These are phyloP conservation scores for Sarcophaga rosellei DNA, from an alignment of 2,888 invertebrate species.

Conservation along the genomic window DNA sequence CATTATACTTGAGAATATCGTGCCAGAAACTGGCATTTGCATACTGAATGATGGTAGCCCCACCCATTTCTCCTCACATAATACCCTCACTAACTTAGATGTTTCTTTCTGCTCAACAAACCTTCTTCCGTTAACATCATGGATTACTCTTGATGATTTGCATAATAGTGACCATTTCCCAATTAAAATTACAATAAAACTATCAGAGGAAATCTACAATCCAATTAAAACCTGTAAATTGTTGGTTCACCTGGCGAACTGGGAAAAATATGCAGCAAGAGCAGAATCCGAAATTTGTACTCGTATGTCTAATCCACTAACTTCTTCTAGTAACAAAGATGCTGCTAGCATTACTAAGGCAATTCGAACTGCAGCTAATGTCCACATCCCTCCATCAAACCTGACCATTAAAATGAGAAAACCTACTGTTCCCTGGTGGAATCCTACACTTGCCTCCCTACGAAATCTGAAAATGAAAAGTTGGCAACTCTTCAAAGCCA, in stretches of 20 bases:
- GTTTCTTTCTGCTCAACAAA: slow-evolving; percentile 3
- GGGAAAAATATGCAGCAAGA: background rate
- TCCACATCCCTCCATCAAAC: slow-evolving; percentile 19
- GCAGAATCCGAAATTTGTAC: background rate
- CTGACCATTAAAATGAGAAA: background rate
- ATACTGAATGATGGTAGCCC: slow-evolving; percentile 11
- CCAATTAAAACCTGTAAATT: background rate
- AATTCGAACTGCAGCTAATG: slow-evolving; percentile 1
- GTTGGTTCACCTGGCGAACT: background rate
- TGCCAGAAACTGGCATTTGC: background rate
- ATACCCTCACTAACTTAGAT: background rate
- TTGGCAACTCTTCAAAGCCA: too few species aligned
- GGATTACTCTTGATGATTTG: slow-evolving; percentile 17
- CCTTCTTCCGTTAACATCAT: background rate
- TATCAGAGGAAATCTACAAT: background rate
- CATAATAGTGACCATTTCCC: slow-evolving; percentile 30
- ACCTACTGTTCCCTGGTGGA: too few species aligned
- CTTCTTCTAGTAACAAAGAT: too few species aligned
- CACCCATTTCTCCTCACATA: too few species aligned
- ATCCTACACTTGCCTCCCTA: too few species aligned
- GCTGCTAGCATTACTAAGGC: too few species aligned
- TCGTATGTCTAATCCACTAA: background rate
- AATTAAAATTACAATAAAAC: background rate
- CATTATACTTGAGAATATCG: background rate
- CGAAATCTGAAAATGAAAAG: too few species aligned